Evolutionary conservation across 2,888 invertebrate species (phyloP).

Genomic region (Zygogramma bicolorata): DNA sequence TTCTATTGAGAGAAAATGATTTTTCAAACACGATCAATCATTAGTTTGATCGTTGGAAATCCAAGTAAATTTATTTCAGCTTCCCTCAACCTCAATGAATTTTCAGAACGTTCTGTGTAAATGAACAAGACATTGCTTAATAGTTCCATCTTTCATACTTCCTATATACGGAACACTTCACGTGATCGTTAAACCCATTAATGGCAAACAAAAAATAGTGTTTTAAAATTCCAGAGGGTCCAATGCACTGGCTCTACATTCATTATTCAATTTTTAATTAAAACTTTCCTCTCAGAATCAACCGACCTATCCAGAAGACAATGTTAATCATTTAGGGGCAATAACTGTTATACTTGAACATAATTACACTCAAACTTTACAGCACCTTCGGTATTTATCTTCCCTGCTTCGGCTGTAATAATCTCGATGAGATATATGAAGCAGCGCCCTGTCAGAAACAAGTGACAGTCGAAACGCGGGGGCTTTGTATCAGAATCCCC

Average conservation of each 20-base stretch:
- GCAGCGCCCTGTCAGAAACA: conserved; percentile 53
- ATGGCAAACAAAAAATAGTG: background rate
- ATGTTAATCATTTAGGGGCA: conserved; percentile 43
- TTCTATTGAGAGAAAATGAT: no score
- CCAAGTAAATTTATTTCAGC: no score
- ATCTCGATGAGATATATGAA: conserved; percentile 54
- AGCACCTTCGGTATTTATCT: conserved; percentile 44
- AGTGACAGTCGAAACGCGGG: conserved; percentile 52
- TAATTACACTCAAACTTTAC: conserved; percentile 43
- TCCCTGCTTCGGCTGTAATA: conserved; percentile 43
- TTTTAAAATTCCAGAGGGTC: conserved; percentile 24
- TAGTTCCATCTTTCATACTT: background rate
- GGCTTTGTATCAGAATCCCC: conserved; percentile 46
- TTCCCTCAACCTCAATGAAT: no score
- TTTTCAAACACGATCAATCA: no score
- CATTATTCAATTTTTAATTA: conserved; percentile 18
- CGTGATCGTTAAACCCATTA: background rate
- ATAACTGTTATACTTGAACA: conserved; percentile 42
- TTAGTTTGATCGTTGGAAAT: no score
- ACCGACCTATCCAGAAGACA: conserved; percentile 33
- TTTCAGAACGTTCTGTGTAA: background rate
- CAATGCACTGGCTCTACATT: conserved; percentile 14
- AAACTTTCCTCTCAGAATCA: conserved; percentile 13
- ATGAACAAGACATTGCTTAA: background rate
- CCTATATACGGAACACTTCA: background rate